Evolutionary conservation across 2,113 vertebrate genomes (phyloP).

Genomic region (Arenaria interpres): DNA sequence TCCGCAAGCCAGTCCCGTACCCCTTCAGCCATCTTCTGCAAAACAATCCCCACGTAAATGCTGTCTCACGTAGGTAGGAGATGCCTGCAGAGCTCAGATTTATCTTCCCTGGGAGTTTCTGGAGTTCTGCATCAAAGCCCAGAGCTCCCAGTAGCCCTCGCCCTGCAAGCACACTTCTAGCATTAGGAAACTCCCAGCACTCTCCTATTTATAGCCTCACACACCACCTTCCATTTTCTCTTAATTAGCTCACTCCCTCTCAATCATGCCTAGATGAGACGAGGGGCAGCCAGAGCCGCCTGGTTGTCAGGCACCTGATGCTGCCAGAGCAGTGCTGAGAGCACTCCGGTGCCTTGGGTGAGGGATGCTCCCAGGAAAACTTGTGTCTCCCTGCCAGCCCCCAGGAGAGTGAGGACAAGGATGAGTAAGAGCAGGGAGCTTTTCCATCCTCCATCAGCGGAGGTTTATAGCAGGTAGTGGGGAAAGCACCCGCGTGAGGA

Average conservation of each 20-base stretch:
- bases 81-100: not conserved
- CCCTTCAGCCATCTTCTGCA: not conserved
- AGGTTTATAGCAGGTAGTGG: not conserved
- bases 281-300: not conserved
- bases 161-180: not conserved
- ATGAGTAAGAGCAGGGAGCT: not conserved
- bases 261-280: not conserved
- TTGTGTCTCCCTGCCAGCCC: not conserved
- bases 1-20: not conserved
- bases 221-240: not conserved
- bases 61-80: not conserved
- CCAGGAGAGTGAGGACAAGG: not conserved
- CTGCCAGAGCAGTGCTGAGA: not conserved
- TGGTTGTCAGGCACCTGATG: not conserved
- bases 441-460: not conserved
- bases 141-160: not conserved
- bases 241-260: not conserved
- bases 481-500: not conserved
- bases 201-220: slow-evolving; percentile 1
- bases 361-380: not conserved
- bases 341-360: fast-evolving
- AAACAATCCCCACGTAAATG: not conserved
- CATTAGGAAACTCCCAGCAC: not conserved
- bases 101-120: not conserved
- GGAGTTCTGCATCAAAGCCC: not conserved